Percentiles rank a stretch among this genome's conserved stretches.
Evolutionary conservation across 2,888 invertebrate genomes (phyloP).

Genomic region (Megamerina dolium): DNA sequence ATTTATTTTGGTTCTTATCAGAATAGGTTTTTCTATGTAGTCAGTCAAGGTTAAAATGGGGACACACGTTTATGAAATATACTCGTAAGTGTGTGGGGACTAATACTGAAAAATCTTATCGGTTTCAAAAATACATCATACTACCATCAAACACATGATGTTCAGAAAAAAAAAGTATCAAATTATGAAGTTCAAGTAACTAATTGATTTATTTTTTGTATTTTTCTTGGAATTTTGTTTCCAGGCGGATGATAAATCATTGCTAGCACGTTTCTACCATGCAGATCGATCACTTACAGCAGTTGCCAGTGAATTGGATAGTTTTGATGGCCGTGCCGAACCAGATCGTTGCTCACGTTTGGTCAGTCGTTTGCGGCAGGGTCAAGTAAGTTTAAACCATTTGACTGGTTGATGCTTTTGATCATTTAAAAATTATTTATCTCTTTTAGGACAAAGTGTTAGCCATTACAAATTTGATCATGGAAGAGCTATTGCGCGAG

Average conservation of each 20-base stretch:
- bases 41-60: no score
- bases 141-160: no score
- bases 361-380: slow-evolving; percentile 90
- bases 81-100: no score
- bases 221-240: no score
- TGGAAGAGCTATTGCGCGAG: slow-evolving; percentile 84
- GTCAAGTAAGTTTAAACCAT: slow-evolving; percentile 61
- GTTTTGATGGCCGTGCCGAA: slow-evolving; percentile 98
- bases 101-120: no score
- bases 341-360: slow-evolving; percentile 93
- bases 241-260: slow-evolving; percentile 86
- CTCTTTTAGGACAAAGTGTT: slow-evolving; percentile 72
- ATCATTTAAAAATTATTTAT: no score
- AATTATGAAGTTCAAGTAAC: neutral
- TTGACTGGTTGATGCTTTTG: neutral
- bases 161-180: neutral
- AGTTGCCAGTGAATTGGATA: slow-evolving; percentile 94
- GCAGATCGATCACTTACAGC: slow-evolving; percentile 94
- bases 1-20: no score
- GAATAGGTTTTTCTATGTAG: no score
- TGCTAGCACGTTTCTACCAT: slow-evolving; percentile 94
- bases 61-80: no score
- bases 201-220: neutral
- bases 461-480: slow-evolving; percentile 88
- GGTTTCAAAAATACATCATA: no score